Percentiles rank a stretch among this genome's conserved stretches.
These are phyloP conservation scores for Plebejus melissa DNA, from an alignment of 2,888 invertebrate species.

Conservation along the genomic window DNA sequence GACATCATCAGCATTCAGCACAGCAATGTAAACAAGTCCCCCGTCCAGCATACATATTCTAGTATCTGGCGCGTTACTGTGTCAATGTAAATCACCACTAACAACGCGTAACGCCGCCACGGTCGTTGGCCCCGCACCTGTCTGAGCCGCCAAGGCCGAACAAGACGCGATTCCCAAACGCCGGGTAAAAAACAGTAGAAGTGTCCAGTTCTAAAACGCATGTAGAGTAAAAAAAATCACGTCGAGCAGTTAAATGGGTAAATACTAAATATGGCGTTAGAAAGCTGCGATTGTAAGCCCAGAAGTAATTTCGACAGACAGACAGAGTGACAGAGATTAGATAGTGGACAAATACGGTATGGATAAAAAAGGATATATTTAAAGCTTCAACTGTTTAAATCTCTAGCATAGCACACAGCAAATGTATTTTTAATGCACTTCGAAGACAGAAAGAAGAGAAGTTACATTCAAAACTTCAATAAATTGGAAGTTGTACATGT, in stretches of 20 bases:
- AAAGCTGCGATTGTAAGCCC: background rate
- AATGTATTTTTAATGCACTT: no score
- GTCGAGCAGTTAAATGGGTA: background rate
- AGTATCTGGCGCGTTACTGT: background rate
- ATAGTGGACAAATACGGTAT: no score
- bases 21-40: no score
- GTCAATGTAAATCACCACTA: constrained; percentile 1
- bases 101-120: constrained; percentile 13
- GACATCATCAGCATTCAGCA: no score
- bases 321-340: no score
- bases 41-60: background rate
- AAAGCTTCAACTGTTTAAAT: background rate
- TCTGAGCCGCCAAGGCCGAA: constrained; percentile 4
- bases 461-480: no score
- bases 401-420: no score
- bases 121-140: background rate
- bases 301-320: no score
- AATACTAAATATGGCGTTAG: background rate
- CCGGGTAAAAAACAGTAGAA: background rate
- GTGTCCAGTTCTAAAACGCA: background rate
- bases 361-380: background rate
- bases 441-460: no score
- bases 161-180: background rate
- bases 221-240: background rate
- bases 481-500: no score